These are phyloP conservation scores for Lamellibrachia luymesi DNA, from an alignment of 1,140 invertebrate species.

Conservation along the genomic window DNA sequence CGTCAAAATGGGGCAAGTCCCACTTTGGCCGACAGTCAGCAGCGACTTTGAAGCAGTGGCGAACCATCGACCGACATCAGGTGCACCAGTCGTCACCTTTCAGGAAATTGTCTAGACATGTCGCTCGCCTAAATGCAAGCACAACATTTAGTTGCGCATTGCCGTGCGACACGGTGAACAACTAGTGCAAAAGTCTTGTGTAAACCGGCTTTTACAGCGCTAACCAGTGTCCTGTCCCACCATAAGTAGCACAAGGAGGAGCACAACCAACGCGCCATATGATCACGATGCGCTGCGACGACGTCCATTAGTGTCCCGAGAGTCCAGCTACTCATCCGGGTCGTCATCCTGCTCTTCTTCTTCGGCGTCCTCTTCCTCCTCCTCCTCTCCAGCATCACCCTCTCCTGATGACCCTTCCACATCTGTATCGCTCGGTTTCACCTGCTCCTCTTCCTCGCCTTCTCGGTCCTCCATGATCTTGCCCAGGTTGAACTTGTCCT, in stretches of 20 bases:
- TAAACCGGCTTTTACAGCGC: not conserved
- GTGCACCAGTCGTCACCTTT: too few species aligned
- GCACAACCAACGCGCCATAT: not conserved
- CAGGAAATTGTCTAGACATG: too few species aligned
- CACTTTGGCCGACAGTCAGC: too few species aligned
- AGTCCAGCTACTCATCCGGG: not conserved
- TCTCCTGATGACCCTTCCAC: too few species aligned
- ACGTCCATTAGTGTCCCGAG: not conserved
- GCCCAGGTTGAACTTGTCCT: not conserved
- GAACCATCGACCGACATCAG: too few species aligned
- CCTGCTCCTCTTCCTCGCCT: not conserved
- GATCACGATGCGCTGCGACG: not conserved
- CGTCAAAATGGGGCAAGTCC: too few species aligned
- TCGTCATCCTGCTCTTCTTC: not conserved
- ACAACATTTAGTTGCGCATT: too few species aligned
- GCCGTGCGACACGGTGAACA: too few species aligned
- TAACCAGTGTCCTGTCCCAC: not conserved
- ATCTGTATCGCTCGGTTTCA: not conserved
- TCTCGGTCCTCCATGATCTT: not conserved
- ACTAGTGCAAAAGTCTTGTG: too few species aligned
- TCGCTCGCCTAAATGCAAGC: too few species aligned
- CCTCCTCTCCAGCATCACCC: not conserved
- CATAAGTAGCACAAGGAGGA: not conserved
- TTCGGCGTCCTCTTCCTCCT: not conserved
- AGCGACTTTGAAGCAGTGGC: too few species aligned